phyloP scores from a whole-genome alignment of 1,140 invertebrate genomes.

The Habropoda laboriosa region DNA sequence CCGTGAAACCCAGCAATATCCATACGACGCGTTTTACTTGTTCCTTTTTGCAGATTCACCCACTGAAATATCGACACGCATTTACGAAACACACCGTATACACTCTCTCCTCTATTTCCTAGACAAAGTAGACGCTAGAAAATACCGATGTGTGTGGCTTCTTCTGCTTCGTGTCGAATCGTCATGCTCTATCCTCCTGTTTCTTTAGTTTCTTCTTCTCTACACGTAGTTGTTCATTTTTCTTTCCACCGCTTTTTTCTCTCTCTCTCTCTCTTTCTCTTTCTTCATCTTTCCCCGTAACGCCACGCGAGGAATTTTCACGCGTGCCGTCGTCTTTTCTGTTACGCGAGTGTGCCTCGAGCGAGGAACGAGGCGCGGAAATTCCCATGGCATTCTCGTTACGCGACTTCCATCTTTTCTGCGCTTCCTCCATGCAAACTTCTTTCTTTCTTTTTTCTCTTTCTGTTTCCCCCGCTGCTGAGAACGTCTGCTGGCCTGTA shows the following conservation, averaged over 20 bases:
- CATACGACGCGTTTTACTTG: no score
- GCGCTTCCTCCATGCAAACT: background rate
- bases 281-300: background rate
- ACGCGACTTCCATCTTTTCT: background rate
- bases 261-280: background rate
- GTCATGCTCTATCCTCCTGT: conserved; percentile 18
- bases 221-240: no score
- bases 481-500: no score
- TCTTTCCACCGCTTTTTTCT: background rate
- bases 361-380: conserved; percentile 75
- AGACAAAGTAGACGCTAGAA: conserved; percentile 40
- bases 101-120: no score
- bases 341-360: conserved; percentile 63
- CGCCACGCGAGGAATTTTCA: conserved; percentile 69
- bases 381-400: conserved; percentile 15
- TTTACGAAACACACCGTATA: no score
- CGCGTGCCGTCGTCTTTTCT: conserved; percentile 65
- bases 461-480: background rate
- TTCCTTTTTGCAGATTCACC: no score
- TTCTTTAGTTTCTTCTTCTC: no score
- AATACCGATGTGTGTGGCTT: conserved; percentile 42
- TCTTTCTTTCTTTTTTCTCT: background rate
- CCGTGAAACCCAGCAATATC: no score
- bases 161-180: conserved; percentile 52
- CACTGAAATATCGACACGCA: no score